Base-by-base conservation (phyloP, 2,113 vertebrate genomes). In the pig (Sus scrofa) region DNA sequence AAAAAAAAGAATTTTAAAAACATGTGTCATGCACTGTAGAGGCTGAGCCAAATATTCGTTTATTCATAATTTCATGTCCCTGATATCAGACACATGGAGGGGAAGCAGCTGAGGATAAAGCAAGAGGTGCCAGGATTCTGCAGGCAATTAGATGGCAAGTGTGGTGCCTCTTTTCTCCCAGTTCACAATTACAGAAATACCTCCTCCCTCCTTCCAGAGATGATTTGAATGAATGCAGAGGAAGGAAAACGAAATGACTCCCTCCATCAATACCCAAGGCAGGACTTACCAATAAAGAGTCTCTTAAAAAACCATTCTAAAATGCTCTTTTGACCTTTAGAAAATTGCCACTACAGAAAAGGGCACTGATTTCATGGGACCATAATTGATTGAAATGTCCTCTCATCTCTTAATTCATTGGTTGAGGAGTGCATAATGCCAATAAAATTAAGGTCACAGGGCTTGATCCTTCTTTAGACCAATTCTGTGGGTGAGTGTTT, bases 61-160 rank as follows among this genome's bases (percentile, higher is more conserved):
- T 97, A 94, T 96, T 96, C 89, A 91, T 92, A 85, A 96, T 97
- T 98, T 96, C 13, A 26, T 73, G 54, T 95, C 71, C 95, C 95
- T 95, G 90, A 95, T 82, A 70, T 68, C 68, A 86, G 97, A 90
- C 91, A 83, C 52, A 30, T 12, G 70, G 85, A 37, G n/a, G 79
- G 52, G 20, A 78, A 19, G 71, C 68, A 85, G 93, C 75, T 32
- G 60, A 67, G 75, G 79, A 86, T 32, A 85, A 56, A 89, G 74
- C 27, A 12, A 65, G 58, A 62, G 62, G 65, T 78, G 84, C 89
- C 84, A 94, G 85, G n/a, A 89, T 79, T 81, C 89, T 85, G 52
- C 39, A 7, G 54, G 52, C 56, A 89, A 68, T 85, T 34, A 84
- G 67, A 90, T 2, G 32, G 63, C 65, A 77, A 50, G 56, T 54